Evolutionary conservation across 2,888 invertebrate genomes (phyloP), one percentile per base, ranked within the genome.

Genomic region (Drosophila limbata): DNA sequence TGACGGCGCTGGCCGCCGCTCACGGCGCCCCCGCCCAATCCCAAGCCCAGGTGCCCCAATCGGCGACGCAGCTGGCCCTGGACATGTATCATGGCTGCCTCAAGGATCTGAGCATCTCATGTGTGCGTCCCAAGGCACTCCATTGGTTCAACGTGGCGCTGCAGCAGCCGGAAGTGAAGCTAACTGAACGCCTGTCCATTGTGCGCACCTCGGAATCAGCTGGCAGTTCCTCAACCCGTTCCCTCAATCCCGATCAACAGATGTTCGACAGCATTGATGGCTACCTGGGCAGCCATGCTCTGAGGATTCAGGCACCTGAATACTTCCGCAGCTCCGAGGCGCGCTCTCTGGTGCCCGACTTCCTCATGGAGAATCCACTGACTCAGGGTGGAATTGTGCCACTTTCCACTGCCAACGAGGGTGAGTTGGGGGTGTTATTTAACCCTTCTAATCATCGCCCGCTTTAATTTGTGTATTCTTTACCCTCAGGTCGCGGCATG

Each of bases 61-160:
- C 95, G n/a, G 95, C 95, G 2, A 93, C 94, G 3, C 95, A 94
- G 73, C 92, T 96, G 86, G 93, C 95, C 17, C 93, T 93, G 73
- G 95, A 95, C 87, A 95, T 96, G 92, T 96, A 95, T 91, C 92
- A 94, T 57, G 94, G 94, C 91, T 96, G 96, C 86, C 90, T 96
- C 51, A 95, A 94, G 90, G 94, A 95, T 85, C 95, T 95, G 86
- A 95, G 95, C 44, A 93, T 95, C 73, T 94, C 94, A 86, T 97
- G 97, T 93, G 95, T 96, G 60, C 95, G 96, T 87, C 96, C 96
- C 9, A 96, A 96, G 92, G 94, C 96, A 48, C 92, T 97, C 89
- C 94, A 95, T 77, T 97, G 96, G 95, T 94, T 96, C 81, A 95
- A 95, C 79, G 93, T 94, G 68, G 95, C 95, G 3, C 92, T 94